Evolutionary conservation across 2,113 vertebrate species (phyloP).

Genomic region (Petromus typicus): DNA sequence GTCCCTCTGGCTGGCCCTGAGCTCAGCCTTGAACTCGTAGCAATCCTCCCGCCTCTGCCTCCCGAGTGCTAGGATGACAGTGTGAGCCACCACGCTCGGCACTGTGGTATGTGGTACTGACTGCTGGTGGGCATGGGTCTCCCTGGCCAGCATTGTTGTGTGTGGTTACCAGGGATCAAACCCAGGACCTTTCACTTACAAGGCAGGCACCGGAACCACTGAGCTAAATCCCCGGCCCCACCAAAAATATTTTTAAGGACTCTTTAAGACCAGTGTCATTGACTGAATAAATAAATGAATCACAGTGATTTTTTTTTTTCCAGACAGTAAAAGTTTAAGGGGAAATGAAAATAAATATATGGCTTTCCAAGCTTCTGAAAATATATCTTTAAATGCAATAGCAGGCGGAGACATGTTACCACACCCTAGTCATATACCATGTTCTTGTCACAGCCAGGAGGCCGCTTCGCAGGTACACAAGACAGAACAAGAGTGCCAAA

Average conservation of each 20-base stretch:
- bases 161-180: too few species aligned
- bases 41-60: too few species aligned
- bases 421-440: background rate
- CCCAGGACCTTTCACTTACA: too few species aligned
- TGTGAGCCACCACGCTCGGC: too few species aligned
- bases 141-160: too few species aligned
- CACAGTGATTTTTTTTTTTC: background rate
- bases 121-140: too few species aligned
- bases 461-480: background rate
- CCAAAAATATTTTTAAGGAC: background rate
- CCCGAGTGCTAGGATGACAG: too few species aligned
- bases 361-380: constrained; percentile 19
- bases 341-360: background rate
- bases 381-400: constrained; percentile 1
- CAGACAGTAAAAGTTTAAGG: background rate
- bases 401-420: background rate
- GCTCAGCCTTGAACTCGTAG: too few species aligned
- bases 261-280: background rate
- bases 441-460: background rate
- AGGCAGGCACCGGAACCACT: too few species aligned
- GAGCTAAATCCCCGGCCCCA: too few species aligned
- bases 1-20: too few species aligned
- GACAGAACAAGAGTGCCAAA: background rate
- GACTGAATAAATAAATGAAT: background rate
- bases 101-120: too few species aligned